Base-by-base conservation (phyloP, 2,888 invertebrate genomes). In the Melanchra persicariae region DNA sequence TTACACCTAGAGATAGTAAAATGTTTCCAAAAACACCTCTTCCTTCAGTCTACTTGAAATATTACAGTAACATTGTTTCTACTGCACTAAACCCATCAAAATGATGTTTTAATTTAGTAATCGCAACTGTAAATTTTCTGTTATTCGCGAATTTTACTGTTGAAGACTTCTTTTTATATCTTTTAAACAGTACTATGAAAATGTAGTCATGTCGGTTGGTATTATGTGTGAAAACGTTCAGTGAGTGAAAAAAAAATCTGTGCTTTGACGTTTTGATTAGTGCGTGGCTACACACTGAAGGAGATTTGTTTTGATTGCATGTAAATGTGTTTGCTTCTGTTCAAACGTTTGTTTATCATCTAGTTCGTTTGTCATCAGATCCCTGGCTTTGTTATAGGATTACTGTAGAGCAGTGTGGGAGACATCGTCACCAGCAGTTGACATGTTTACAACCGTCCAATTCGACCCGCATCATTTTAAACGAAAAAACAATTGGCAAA, bases 401-500 rank as follows among this genome's bases (percentile, higher is more conserved):
- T 24, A 51, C 22, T 26, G 26, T n/a, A 54, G 57, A 52, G 24
- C 61, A 40, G 67, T 65, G 76, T 83, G 78, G 78, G 72, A 73
- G 82, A 45, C 55, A 64, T 63, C 63, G 22, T 65, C 70, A n/a
- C n/a, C n/a, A 63, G 37, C 19, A 51, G 61, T 57, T 85, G 88
- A 90, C 88, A 88, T 90, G 87, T 90, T 91, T 90, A 91, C 88
- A 81, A 74, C 77, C 65, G 59, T 65, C 72, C 76, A 70, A 77
- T 82, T 87, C 82, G 84, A 83, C 17, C 49, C 74, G 69, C 74
- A 72, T 79, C 63, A 84, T 88, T 81, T 68, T 75, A 79, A 79
- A 74, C 61, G 40, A 81, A 84, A 87, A 87, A 87, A 83, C 85
- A 84, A 84, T 93, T 94, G 94, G 94, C 93, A 93, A 79, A 72